Evolutionary conservation across 2,797 vertebrate genomes (phyloP).

Genomic region (Coendou prehensilis): DNA sequence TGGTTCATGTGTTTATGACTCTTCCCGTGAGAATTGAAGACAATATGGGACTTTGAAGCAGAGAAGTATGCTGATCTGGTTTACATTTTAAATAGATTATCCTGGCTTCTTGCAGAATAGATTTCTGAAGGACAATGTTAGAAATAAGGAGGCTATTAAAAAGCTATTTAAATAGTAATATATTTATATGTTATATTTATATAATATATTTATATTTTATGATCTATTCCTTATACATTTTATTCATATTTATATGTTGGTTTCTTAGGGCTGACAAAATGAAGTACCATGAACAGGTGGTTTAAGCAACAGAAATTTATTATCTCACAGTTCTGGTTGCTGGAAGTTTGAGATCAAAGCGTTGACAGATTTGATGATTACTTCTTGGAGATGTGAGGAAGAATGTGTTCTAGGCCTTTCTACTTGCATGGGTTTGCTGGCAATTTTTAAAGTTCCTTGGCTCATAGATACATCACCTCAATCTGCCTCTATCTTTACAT

Average conservation of each 20-base stretch:
- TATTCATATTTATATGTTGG: background rate
- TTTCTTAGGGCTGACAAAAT: background rate
- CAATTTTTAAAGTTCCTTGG: background rate
- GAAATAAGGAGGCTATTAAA: background rate
- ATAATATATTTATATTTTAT: background rate
- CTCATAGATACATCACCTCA: background rate
- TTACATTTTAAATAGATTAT: background rate
- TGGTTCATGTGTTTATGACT: background rate
- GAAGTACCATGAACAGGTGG: background rate
- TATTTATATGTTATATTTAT: background rate
- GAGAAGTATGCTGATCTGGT: background rate
- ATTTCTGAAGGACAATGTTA: background rate
- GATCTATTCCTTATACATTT: background rate
- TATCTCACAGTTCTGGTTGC: background rate
- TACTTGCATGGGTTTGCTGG: background rate
- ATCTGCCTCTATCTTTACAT: background rate
- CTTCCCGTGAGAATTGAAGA: background rate
- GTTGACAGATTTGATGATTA: background rate
- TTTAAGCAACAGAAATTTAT: background rate
- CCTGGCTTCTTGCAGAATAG: background rate
- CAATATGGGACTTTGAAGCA: background rate
- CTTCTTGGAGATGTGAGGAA: background rate
- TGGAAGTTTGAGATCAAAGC: background rate
- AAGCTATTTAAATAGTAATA: slow-evolving; percentile 6
- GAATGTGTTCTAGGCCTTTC: background rate